phyloP scores from a whole-genome alignment of 2,797 vertebrate species.

The Pygocentrus nattereri region DNA sequence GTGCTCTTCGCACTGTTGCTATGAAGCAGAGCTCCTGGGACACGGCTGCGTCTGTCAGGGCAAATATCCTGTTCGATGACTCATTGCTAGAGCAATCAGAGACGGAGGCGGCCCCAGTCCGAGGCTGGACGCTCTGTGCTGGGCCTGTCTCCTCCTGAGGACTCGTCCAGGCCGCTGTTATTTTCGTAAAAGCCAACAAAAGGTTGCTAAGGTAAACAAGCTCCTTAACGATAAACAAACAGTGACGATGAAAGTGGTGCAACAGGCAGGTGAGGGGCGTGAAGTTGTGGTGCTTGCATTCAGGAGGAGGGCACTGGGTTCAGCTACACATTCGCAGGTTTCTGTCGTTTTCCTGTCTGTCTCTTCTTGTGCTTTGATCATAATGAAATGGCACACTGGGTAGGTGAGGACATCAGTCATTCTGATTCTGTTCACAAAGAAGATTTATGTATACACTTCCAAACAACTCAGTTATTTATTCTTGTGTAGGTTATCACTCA shows the following conservation, averaged over 20 bases:
- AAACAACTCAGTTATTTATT: too few species aligned
- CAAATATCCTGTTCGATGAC: conserved; percentile 35
- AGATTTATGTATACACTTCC: too few species aligned
- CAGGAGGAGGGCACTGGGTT: neutral
- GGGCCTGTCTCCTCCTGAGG: neutral
- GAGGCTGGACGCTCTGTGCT: neutral
- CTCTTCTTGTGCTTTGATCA: neutral
- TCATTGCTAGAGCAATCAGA: conserved; percentile 40
- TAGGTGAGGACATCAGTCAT: neutral
- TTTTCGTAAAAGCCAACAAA: conserved; percentile 15
- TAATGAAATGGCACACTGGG: neutral
- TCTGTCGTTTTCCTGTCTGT: neutral
- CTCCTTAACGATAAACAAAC: neutral
- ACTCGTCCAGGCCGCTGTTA: conserved; percentile 16
- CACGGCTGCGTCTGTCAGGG: neutral
- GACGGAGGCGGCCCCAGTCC: conserved; percentile 9
- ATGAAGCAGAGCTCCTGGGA: conserved; percentile 29
- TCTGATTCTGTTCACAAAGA: too few species aligned
- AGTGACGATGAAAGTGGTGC: conserved; percentile 11
- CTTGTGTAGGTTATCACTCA: too few species aligned
- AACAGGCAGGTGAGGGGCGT: neutral
- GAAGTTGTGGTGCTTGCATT: neutral
- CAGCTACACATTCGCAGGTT: neutral
- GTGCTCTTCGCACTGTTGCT: conserved; percentile 15
- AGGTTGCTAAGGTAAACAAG: conserved; percentile 48